Conservation (phyloP, 1,140 invertebrate genomes). For the Hyposmocoma kahamanoa region DNA sequence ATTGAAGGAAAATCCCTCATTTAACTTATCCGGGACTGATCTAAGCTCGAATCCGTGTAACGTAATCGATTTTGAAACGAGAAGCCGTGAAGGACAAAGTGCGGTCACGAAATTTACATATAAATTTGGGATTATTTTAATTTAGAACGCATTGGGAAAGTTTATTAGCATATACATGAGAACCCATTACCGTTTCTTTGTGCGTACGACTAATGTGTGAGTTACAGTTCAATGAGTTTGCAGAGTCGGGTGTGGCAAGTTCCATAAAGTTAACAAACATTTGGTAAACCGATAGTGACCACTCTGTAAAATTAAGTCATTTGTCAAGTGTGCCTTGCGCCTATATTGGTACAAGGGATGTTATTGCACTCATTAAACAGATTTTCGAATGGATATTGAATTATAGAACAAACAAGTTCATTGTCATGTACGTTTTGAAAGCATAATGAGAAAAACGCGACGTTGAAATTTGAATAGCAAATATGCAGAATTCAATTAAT, state of each 20-base stretch:
- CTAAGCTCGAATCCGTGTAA: constrained; percentile 61
- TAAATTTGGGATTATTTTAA: constrained; percentile 71
- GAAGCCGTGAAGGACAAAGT: constrained; percentile 65
- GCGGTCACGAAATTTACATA: constrained; percentile 67
- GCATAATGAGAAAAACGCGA: too few relatives aligned
- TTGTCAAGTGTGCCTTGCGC: constrained; percentile 51
- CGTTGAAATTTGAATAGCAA: too few relatives aligned
- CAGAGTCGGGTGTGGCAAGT: constrained; percentile 23
- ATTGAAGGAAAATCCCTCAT: constrained; percentile 61
- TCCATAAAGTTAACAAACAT: constrained; percentile 39
- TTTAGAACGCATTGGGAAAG: constrained; percentile 65
- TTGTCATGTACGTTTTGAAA: too few relatives aligned
- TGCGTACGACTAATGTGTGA: constrained; percentile 44
- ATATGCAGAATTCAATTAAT: too few relatives aligned
- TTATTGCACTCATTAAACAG: constrained; percentile 27
- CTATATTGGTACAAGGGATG: constrained; percentile 45
- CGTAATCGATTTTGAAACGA: constrained; percentile 67
- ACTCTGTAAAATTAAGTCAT: constrained; percentile 71
- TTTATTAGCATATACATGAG: constrained; percentile 69
- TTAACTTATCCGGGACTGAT: constrained; percentile 63
- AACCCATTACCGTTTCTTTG: constrained; percentile 58
- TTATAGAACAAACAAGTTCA: too few relatives aligned
- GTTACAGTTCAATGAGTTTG: constrained; percentile 49
- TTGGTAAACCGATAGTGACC: constrained; percentile 32
- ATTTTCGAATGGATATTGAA: too few relatives aligned